phyloP scores from a whole-genome alignment of 2,113 vertebrate species.

The Ifrita kowaldi region DNA sequence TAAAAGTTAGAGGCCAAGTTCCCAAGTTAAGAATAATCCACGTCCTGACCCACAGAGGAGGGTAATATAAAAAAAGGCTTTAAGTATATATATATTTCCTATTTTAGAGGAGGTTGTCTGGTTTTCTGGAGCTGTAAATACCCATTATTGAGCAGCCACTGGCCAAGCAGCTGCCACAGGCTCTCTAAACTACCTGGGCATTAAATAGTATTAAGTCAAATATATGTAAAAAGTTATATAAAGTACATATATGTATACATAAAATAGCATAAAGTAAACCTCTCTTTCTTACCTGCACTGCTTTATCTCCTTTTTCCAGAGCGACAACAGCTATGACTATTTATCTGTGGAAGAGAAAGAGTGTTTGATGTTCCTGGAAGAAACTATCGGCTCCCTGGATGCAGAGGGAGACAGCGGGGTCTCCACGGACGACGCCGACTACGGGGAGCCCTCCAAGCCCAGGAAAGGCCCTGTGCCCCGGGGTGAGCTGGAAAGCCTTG shows the following conservation, averaged over 20 bases:
- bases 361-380: constrained; percentile 91
- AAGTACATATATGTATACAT: not conserved
- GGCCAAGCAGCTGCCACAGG: not conserved
- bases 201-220: not conserved
- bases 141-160: not conserved
- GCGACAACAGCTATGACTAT: constrained; percentile 82
- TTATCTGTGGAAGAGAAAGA: constrained; percentile 91
- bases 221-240: not conserved
- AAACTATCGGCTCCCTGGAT: constrained; percentile 90
- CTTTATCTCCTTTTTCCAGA: constrained; percentile 58
- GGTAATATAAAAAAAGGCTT: not conserved
- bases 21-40: not conserved
- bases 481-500: constrained; percentile 31
- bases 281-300: not conserved
- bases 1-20: not conserved
- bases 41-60: not conserved
- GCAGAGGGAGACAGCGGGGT: constrained; percentile 81
- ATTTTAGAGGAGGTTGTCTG: not conserved
- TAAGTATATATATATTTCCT: not conserved
- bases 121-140: not conserved
- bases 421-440: constrained; percentile 73
- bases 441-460: not conserved
- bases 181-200: not conserved
- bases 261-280: not conserved
- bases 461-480: not conserved